phyloP scores from a whole-genome alignment of 2,888 invertebrate genomes.

The Scaptomyza tumidula region DNA sequence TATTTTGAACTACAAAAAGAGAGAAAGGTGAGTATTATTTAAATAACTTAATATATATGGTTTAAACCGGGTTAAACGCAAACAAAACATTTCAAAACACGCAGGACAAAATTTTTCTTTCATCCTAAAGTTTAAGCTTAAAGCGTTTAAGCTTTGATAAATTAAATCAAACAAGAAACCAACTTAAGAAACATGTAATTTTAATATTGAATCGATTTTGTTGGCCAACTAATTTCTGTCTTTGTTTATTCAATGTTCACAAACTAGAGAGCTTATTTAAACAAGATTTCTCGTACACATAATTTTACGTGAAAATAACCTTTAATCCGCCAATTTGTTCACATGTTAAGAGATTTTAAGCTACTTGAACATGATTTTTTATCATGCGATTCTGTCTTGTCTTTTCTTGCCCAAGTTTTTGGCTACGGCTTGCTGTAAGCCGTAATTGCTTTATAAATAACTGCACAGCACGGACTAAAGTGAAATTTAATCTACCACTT shows the following conservation, averaged over 20 bases:
- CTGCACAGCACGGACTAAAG: constrained; percentile 12
- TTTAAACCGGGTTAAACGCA: no score
- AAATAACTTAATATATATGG: no score
- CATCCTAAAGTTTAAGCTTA: no score
- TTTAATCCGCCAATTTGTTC: no score
- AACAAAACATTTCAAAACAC: no score
- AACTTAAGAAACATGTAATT: not conserved
- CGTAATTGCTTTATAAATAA: constrained; percentile 24
- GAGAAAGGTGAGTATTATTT: no score
- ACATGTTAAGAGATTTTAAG: not conserved
- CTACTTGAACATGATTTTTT: not conserved
- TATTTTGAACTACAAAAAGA: no score
- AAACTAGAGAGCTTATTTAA: not conserved
- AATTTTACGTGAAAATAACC: not conserved
- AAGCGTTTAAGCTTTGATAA: no score
- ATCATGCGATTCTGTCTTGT: constrained; percentile 15
- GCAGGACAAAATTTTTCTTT: no score
- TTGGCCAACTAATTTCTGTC: no score
- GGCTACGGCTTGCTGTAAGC: not conserved
- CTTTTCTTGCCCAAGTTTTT: not conserved
- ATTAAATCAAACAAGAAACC: no score
- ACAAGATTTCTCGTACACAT: not conserved
- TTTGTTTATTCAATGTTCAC: not conserved
- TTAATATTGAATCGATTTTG: no score
- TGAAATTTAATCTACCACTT: constrained; percentile 42